A percentile compares a stretch with the other conserved stretches of the same genome.
These are phyloP conservation scores for Heliornis fulica DNA, from an alignment of 2,113 vertebrate species.

Conservation along the genomic window DNA sequence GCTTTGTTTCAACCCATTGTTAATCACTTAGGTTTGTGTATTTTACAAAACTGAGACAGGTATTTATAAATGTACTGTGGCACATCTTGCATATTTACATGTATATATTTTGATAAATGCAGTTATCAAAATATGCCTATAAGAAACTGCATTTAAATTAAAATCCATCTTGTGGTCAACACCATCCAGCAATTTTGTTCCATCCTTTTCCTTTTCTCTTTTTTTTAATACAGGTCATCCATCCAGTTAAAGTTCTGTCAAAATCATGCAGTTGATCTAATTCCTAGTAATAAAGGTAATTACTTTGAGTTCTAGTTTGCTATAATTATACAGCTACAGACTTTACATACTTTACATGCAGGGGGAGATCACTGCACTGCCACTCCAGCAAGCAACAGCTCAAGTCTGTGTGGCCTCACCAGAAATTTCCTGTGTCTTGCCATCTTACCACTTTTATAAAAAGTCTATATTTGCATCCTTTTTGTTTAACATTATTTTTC, in stretches of 20 bases:
- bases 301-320: background rate
- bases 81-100: background rate
- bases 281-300: background rate
- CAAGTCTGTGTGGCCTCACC: background rate
- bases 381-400: background rate
- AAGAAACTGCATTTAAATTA: background rate
- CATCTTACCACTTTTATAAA: background rate
- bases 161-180: background rate
- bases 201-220: background rate
- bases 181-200: background rate
- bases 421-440: background rate
- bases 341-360: background rate
- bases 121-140: background rate
- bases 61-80: background rate
- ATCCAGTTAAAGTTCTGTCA: background rate
- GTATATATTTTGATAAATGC: background rate
- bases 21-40: constrained; percentile 8
- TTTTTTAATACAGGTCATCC: background rate
- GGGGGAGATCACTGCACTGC: background rate
- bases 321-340: background rate
- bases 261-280: background rate
- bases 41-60: background rate
- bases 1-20: background rate
- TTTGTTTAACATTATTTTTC: background rate
- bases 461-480: background rate